A percentile compares a stretch with the other conserved stretches of the same genome.
Conservation (phyloP, 1,140 invertebrate genomes). For the Bicyclus anynana region DNA sequence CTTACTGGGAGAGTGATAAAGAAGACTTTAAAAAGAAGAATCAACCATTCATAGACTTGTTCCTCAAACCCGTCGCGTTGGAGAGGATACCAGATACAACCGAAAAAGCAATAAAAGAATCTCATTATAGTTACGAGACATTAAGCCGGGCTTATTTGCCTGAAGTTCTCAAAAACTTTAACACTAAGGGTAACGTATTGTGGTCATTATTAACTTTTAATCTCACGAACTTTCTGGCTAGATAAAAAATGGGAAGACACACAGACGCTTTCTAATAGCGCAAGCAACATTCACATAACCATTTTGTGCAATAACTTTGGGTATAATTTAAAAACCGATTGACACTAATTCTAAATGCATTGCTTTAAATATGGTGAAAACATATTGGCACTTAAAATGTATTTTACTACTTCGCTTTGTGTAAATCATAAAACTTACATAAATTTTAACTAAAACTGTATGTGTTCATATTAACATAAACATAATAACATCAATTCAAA, state of each 20-base stretch:
- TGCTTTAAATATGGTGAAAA: neutral
- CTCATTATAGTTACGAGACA: slow-evolving; percentile 61
- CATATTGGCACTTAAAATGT: neutral
- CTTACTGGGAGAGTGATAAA: slow-evolving; percentile 66
- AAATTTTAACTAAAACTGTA: neutral
- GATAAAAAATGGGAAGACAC: slow-evolving; percentile 55
- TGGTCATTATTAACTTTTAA: slow-evolving; percentile 34
- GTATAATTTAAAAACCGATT: neutral
- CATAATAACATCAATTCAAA: neutral
- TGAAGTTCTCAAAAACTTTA: slow-evolving; percentile 48
- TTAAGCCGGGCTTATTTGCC: slow-evolving; percentile 51
- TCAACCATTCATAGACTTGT: slow-evolving; percentile 58
- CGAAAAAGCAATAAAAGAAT: slow-evolving; percentile 59
- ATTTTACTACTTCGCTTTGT: too few species aligned
- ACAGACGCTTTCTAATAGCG: slow-evolving; percentile 59
- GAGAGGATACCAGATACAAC: slow-evolving; percentile 63
- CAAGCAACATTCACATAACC: slow-evolving; percentile 31
- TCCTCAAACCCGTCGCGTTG: slow-evolving; percentile 48
- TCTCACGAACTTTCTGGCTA: slow-evolving; percentile 32
- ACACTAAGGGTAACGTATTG: slow-evolving; percentile 64
- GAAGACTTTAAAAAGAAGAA: slow-evolving; percentile 47
- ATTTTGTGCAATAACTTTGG: neutral
- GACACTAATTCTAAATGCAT: neutral
- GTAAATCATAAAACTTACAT: neutral
- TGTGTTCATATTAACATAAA: neutral